phyloP scores from a whole-genome alignment of 2,113 vertebrate species.

The Fulmarus glacialis region DNA sequence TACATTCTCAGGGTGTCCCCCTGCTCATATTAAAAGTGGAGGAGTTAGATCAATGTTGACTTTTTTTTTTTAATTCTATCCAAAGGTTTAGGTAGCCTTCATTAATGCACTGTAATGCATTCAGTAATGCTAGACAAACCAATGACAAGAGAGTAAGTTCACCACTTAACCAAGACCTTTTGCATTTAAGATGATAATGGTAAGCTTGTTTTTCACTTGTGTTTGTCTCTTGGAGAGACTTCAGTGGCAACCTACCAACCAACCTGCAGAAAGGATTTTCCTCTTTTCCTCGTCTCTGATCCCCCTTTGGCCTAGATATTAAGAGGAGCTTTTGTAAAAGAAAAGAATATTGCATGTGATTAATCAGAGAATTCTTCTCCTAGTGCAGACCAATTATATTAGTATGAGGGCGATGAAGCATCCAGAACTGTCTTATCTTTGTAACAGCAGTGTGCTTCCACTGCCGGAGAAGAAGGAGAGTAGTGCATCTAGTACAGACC shows the following conservation, averaged over 20 bases:
- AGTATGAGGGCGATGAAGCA: background rate
- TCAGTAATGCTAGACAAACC: background rate
- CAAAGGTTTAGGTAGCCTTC: background rate
- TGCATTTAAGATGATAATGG: background rate
- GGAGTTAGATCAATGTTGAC: background rate
- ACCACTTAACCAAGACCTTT: background rate
- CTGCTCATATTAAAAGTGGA: background rate
- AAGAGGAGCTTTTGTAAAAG: background rate
- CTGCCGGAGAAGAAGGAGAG: background rate
- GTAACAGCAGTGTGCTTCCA: background rate
- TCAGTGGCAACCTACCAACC: background rate
- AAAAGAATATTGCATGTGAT: background rate
- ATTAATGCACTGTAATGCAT: background rate
- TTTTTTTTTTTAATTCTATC: background rate
- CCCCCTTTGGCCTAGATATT: background rate
- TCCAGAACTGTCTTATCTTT: background rate
- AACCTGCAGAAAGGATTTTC: background rate
- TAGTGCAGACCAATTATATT: background rate
- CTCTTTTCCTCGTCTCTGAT: background rate
- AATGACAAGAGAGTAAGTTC: background rate
- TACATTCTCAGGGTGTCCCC: background rate
- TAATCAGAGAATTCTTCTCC: background rate
- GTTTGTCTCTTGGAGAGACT: background rate
- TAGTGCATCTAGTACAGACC: background rate
- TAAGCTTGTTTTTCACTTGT: background rate